Evolutionary conservation across 2,797 vertebrate species (phyloP).

Genomic region (Clarias pachynema): DNA sequence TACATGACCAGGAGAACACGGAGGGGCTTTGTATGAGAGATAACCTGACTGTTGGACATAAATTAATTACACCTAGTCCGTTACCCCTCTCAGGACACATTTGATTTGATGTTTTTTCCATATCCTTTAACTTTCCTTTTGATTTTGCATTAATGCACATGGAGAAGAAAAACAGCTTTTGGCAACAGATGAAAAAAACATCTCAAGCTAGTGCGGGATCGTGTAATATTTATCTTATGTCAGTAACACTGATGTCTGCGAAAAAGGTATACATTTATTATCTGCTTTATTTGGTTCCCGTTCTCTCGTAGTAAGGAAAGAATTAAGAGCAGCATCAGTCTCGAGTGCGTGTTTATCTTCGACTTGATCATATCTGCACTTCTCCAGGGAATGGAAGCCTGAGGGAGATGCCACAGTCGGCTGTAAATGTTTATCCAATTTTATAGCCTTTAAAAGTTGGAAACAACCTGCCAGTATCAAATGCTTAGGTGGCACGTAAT

Average conservation of each 20-base stretch:
- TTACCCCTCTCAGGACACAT: background rate
- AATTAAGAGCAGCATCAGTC: constrained; percentile 15
- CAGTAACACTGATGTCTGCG: constrained; percentile 10
- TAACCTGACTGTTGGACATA: background rate
- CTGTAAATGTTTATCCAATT: constrained; percentile 39
- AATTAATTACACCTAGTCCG: background rate
- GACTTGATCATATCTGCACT: constrained; percentile 30
- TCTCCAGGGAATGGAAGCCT: constrained; percentile 21
- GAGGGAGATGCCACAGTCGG: constrained; percentile 25
- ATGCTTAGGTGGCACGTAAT: constrained; percentile 51
- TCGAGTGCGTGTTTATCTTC: constrained; percentile 26
- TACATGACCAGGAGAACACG: background rate
- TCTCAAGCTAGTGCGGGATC: background rate
- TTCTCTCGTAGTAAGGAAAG: background rate
- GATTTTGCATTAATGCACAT: background rate
- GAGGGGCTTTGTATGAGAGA: background rate
- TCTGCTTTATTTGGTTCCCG: constrained; percentile 10
- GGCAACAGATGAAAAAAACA: constrained; percentile 32
- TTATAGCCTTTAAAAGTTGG: constrained; percentile 38
- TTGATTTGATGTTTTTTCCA: background rate
- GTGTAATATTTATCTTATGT: constrained; percentile 43
- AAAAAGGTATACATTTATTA: constrained; percentile 18
- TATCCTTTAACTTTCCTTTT: background rate
- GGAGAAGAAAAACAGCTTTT: background rate
- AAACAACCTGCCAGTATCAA: constrained; percentile 44